These are phyloP conservation scores for Trissolcus basalis DNA, from an alignment of 1,140 invertebrate genomes.

Conservation along the genomic window DNA sequence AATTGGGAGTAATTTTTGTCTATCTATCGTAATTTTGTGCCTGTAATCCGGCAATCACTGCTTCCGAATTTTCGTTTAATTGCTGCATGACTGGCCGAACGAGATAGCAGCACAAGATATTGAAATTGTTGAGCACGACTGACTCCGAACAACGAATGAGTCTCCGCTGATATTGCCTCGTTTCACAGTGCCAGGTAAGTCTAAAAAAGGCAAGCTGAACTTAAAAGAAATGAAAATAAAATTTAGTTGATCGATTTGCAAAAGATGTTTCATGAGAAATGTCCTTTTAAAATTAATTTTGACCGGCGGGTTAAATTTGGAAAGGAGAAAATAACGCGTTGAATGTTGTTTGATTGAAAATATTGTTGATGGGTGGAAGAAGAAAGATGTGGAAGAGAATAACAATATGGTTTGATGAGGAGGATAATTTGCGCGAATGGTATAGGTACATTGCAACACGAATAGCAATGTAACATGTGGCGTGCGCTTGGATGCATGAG, in stretches of 20 bases:
- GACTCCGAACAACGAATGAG: background rate
- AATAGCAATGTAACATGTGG: conserved; percentile 48
- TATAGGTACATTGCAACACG: conserved; percentile 31
- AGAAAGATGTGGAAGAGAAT: conserved; percentile 7
- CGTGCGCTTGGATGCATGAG: conserved; percentile 37
- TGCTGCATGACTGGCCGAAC: conserved; percentile 1
- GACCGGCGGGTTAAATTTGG: too few species aligned
- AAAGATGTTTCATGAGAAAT: background rate
- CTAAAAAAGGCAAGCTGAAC: background rate
- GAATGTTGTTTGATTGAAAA: too few species aligned
- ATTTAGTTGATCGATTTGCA: background rate
- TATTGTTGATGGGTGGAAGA: conserved; percentile 29
- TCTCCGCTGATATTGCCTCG: background rate
- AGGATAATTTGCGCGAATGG: conserved; percentile 40
- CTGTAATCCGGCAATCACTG: conserved; percentile 44
- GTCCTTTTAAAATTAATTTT: too few species aligned
- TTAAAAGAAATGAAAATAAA: too few species aligned
- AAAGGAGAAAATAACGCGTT: too few species aligned
- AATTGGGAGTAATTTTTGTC: conserved; percentile 48
- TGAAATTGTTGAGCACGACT: conserved; percentile 1
- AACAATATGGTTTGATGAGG: conserved; percentile 43
- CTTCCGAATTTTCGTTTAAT: conserved; percentile 28
- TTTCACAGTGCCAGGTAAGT: background rate
- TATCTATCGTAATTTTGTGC: too few species aligned
- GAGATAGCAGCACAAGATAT: conserved; percentile 11